Conservation (phyloP, 2,797 vertebrate species). For the Siniperca undulata region DNA sequence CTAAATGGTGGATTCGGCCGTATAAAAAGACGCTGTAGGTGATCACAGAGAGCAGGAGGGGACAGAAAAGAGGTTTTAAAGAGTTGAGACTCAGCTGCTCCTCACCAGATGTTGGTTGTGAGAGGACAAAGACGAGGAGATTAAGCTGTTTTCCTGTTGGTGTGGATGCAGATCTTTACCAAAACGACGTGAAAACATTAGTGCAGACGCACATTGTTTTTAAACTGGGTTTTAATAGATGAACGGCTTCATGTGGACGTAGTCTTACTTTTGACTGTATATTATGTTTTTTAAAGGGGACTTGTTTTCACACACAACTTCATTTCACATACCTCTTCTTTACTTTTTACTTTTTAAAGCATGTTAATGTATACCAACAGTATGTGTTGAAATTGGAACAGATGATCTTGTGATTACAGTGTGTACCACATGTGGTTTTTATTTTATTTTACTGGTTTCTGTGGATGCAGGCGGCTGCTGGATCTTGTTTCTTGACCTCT, state of each 20-base stretch:
- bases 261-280: neutral
- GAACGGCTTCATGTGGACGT: slow-evolving; percentile 39
- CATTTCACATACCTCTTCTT: slow-evolving; percentile 26
- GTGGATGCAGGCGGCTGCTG: slow-evolving; percentile 62
- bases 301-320: slow-evolving; percentile 1
- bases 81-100: too few relatives aligned
- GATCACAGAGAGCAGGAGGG: neutral
- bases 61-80: neutral
- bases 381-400: slow-evolving; percentile 12
- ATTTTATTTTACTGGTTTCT: slow-evolving; percentile 17
- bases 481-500: slow-evolving; percentile 56
- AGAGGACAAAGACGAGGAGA: neutral
- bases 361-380: slow-evolving; percentile 37
- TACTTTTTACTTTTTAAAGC: slow-evolving; percentile 27
- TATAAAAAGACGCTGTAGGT: fast-evolving
- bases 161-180: neutral
- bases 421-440: neutral
- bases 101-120: neutral
- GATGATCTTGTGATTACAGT: slow-evolving; percentile 18
- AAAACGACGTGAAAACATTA: neutral
- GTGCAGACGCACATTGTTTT: neutral
- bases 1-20: neutral
- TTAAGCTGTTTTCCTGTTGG: too few relatives aligned
- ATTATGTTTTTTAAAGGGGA: neutral
- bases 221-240: neutral